Percentiles rank a stretch among this genome's conserved stretches.
Conservation (phyloP, 2,888 invertebrate species). For the Hirtodrosophila cameraria region DNA sequence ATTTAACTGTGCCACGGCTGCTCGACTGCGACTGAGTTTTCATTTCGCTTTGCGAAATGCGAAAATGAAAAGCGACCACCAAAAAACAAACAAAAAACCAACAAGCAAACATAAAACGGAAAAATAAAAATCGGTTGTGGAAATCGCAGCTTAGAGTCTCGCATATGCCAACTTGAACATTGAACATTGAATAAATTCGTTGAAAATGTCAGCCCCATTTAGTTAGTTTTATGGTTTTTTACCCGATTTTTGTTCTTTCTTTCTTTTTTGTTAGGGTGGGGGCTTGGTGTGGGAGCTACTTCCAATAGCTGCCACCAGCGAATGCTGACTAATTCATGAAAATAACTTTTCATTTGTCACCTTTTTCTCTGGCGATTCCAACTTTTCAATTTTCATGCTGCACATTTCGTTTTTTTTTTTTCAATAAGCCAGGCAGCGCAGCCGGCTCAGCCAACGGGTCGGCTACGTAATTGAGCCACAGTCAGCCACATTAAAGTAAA, state of each 20-base stretch:
- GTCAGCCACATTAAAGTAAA: constrained; percentile 3
- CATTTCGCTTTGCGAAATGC: constrained; percentile 42
- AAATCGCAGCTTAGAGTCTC: constrained; percentile 29
- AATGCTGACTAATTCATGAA: constrained; percentile 37
- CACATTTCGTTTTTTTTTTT: constrained; percentile 4
- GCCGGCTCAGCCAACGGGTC: neutral
- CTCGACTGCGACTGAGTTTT: constrained; percentile 40
- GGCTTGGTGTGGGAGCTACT: neutral
- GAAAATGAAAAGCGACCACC: constrained; percentile 20
- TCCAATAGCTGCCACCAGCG: neutral
- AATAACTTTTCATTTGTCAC: constrained; percentile 41
- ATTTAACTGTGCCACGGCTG: constrained; percentile 69
- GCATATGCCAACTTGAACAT: neutral
- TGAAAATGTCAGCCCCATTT: constrained; percentile 25
- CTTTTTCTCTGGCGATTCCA: constrained; percentile 7
- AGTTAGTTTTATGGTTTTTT: constrained; percentile 2
- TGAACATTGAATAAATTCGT: constrained; percentile 35
- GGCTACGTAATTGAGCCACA: constrained; percentile 15
- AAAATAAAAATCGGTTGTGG: constrained; percentile 1
- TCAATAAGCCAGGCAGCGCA: constrained; percentile 10
- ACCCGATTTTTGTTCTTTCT: neutral
- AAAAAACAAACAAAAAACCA: constrained; percentile 4
- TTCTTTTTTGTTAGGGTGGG: neutral
- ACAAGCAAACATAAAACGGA: neutral
- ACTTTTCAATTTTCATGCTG: constrained; percentile 6